Evolutionary conservation across 2,888 invertebrate species (phyloP), one percentile per base, ranked within the genome.

Genomic region (Chrysotoxum bicinctum): DNA sequence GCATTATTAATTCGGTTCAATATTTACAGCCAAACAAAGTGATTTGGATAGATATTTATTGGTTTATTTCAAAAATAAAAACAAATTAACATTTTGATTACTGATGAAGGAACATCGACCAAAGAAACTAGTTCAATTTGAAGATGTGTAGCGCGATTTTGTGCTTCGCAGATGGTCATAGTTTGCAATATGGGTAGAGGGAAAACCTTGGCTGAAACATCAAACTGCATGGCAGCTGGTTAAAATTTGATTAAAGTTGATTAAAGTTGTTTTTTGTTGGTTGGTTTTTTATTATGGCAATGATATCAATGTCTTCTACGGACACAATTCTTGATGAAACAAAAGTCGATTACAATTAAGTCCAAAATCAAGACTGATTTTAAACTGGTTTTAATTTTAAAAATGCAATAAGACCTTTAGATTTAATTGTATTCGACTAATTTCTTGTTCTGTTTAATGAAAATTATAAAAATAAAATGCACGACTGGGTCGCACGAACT

Each of bases 1-100:
- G 8, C 3, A 35, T 58, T 37, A 37, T 58, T 7, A 23, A 58
- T 37, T 37, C 35, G 21, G 58, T 37, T 14, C 37, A 58, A 30
- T 37, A 58, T 58, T 58, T 37, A 58, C 21, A 37, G 58, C 58
- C 37, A 58, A 37, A 7, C n/a, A 58, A 2, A 58, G 12, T 14
- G 58, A 58, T 58, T 58, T 58, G 37, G 21, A 37, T 35, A 21
- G 56, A 35, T 32, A 56, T 56, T 56, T 56, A 56, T 56, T 56
- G 32, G 6, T 19, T 35, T 19, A 52, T 52, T 19, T 19, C 19
- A 19, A 19, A 43, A 35, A 14, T 19, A 35, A 19, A 19, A 40
- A 35, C 14, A 37, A 58, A 58, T 58, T 58, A 21, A 21, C 58
- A 58, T 58, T 14, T 58, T 14, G 7, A 3, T 12, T 50, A 8